Base-by-base conservation (phyloP, 2,113 vertebrate species). In the Carassius auratus region DNA sequence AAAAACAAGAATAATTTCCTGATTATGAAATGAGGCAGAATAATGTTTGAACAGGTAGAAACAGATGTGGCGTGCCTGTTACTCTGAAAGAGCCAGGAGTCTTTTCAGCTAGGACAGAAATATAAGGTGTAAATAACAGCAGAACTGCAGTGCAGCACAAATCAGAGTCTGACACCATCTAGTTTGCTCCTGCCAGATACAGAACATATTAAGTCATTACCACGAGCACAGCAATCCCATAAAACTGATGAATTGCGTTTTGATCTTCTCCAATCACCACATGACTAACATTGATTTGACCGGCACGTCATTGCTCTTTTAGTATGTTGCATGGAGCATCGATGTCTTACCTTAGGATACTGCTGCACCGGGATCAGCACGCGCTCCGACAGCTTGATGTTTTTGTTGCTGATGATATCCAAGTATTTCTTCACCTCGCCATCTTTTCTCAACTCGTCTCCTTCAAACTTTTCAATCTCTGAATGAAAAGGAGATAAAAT, bases 351-450 rank as follows among this genome's bases (percentile, higher is more conserved):
- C 98, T 99, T 99, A 89, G 98, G 98, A 94, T 99, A 99, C 90
- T 99, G 98, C 91, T 98, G 98, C 84, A 98, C 95, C 69, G 98
- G 98, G 88, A 99, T 99, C 91, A 99, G 93, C 86, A 99, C 97
- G 92, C 97, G 96, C 92, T 99, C 98, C 3, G 96, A 97, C 55
- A 99, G 95, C 93, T 99, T 99, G 94, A 98, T 98, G 90, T 99
- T 99, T 96, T 99, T 99, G 96, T 99, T 99, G 95, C 98, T 99
- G 96, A 99, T 99, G 90, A 99, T 96, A 92, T 99, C 98, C 86
- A 99, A 95, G 59, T 99, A 99, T 87, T 99, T 99, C 93, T 99
- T 99, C 90, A 96, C 95, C 90, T 97, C 96, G 21, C 96, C 97
- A 90, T 99, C 97, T 85, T 97, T 99, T 92, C 96, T 97, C 88